These are phyloP conservation scores for Eira barbara DNA, from an alignment of 2,113 vertebrate species.

Conservation along the genomic window DNA sequence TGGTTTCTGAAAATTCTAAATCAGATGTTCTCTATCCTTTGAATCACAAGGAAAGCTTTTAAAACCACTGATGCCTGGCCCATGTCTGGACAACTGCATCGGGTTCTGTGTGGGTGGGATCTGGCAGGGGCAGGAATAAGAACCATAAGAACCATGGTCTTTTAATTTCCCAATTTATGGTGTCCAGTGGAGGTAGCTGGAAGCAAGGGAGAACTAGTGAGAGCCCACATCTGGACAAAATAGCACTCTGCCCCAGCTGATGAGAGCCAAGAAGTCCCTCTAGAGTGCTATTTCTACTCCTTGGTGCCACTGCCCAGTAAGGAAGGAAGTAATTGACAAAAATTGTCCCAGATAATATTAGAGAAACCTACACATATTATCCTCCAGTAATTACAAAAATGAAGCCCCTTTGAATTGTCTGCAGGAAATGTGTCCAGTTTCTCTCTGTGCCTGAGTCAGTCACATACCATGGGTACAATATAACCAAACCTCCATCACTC, in stretches of 20 bases:
- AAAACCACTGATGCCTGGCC: neutral
- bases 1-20: neutral
- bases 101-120: neutral
- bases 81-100: neutral
- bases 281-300: neutral
- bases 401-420: neutral
- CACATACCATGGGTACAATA: neutral
- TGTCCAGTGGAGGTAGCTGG: neutral
- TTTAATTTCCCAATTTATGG: neutral
- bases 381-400: neutral
- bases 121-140: neutral
- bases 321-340: neutral
- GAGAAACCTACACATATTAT: neutral
- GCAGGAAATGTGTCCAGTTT: neutral
- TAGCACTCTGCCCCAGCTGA: accelerated
- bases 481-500: neutral
- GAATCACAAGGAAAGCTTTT: neutral
- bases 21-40: neutral
- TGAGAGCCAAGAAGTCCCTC: neutral
- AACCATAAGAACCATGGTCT: neutral
- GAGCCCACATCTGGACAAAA: neutral
- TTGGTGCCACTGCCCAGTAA: neutral
- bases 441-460: neutral
- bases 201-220: neutral
- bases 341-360: neutral